These are phyloP conservation scores for Melanerpes formicivorus DNA, from an alignment of 2,113 vertebrate species.

Conservation along the genomic window DNA sequence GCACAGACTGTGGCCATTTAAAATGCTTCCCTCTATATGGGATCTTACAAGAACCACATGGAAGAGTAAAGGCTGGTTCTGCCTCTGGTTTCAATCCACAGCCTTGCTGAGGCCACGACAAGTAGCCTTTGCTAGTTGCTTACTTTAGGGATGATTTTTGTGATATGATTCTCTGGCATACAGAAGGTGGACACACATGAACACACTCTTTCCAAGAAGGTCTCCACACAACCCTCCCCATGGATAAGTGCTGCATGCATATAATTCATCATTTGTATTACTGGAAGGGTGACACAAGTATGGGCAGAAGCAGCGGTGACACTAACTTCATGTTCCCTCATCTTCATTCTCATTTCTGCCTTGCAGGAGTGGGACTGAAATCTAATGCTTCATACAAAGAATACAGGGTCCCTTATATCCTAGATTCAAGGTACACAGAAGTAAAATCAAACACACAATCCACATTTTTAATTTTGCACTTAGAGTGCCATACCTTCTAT, in stretches of 20 bases:
- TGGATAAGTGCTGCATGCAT: rapidly evolving
- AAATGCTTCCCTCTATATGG: not conserved
- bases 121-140: not conserved
- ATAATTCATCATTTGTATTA: rapidly evolving
- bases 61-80: not conserved
- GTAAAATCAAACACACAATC: not conserved
- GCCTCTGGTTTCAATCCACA: not conserved
- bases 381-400: not conserved
- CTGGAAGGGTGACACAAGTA: not conserved
- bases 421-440: not conserved
- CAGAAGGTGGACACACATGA: not conserved
- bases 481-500: not conserved
- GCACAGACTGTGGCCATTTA: not conserved
- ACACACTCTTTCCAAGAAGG: not conserved
- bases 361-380: not conserved
- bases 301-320: not conserved
- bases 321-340: not conserved
- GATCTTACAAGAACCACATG: not conserved
- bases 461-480: not conserved
- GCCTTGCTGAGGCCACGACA: not conserved
- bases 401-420: not conserved
- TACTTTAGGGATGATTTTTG: not conserved
- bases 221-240: not conserved
- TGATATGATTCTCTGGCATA: not conserved
- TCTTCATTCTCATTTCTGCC: not conserved